A percentile compares a stretch with the other conserved stretches of the same genome.
Evolutionary conservation across 1,140 invertebrate species (phyloP).

Genomic region (Drosophila willistoni): DNA sequence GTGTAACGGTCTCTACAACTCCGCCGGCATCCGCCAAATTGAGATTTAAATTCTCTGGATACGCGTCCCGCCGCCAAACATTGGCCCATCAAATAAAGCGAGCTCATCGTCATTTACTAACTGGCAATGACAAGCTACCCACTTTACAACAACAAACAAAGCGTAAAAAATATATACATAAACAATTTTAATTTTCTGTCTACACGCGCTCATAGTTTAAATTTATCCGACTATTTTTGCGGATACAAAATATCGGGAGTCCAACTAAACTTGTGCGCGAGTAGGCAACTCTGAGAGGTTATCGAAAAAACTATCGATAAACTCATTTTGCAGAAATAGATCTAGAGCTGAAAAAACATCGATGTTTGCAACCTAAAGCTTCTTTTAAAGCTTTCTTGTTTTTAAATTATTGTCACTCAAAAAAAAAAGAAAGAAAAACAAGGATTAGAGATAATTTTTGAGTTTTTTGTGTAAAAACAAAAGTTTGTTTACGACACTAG

Average conservation of each 20-base stretch:
- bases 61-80: slow-evolving; percentile 62
- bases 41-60: slow-evolving; percentile 55
- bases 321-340: neutral
- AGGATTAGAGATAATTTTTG: too few species aligned
- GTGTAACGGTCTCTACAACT: slow-evolving; percentile 15
- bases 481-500: too few species aligned
- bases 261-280: neutral
- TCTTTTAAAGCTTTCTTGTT: too few species aligned
- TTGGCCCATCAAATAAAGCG: slow-evolving; percentile 77
- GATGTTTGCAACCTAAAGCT: too few species aligned
- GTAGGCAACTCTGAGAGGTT: slow-evolving; percentile 4
- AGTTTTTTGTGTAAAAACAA: too few species aligned
- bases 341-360: too few species aligned
- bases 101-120: slow-evolving; percentile 78
- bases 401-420: too few species aligned
- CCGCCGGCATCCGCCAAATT: slow-evolving; percentile 41
- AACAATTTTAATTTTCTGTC: slow-evolving; percentile 2
- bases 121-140: slow-evolving; percentile 65
- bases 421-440: too few species aligned
- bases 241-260: too few species aligned
- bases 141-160: slow-evolving; percentile 38
- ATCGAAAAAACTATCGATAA: neutral
- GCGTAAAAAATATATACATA: slow-evolving; percentile 49
- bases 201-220: slow-evolving; percentile 8
- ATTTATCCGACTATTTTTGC: too few species aligned